A percentile compares a stretch with the other conserved stretches of the same genome.
Conservation (phyloP, 1,140 invertebrate species). For the Aplysia californica region DNA sequence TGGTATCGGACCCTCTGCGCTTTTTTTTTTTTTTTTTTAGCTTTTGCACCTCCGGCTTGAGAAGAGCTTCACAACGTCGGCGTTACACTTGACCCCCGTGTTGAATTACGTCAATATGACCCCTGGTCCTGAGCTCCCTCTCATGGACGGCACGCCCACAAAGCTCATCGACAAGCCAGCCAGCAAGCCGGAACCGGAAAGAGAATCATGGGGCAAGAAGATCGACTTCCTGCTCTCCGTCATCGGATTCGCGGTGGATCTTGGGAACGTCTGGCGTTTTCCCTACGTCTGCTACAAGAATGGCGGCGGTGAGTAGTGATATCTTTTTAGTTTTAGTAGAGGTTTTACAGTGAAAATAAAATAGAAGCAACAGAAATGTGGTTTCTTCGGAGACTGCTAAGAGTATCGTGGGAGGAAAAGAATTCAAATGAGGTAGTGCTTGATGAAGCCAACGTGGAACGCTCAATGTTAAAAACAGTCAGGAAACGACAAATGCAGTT, state of each 20-base stretch:
- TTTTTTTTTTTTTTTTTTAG: not conserved
- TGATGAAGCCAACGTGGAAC: no score
- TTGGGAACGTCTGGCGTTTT: conserved; percentile 85
- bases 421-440: no score
- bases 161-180: conserved; percentile 49
- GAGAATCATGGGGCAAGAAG: conserved; percentile 77
- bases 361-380: no score
- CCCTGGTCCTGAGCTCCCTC: conserved; percentile 33
- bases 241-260: conserved; percentile 87
- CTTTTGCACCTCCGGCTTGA: not conserved
- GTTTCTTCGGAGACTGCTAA: no score
- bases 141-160: conserved; percentile 47
- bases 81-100: not conserved
- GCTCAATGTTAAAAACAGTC: no score
- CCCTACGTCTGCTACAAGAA: conserved; percentile 65
- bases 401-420: no score
- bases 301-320: conserved; percentile 63
- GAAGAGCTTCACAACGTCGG: not conserved
- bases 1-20: not conserved
- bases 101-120: conserved; percentile 27
- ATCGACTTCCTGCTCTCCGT: conserved; percentile 89
- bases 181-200: conserved; percentile 38
- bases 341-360: no score
- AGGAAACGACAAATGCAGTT: no score
- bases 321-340: no score